A percentile compares a stretch with the other conserved stretches of the same genome.
Conservation (phyloP, 2,888 invertebrate genomes). For the Lasioglossum malachurum region DNA sequence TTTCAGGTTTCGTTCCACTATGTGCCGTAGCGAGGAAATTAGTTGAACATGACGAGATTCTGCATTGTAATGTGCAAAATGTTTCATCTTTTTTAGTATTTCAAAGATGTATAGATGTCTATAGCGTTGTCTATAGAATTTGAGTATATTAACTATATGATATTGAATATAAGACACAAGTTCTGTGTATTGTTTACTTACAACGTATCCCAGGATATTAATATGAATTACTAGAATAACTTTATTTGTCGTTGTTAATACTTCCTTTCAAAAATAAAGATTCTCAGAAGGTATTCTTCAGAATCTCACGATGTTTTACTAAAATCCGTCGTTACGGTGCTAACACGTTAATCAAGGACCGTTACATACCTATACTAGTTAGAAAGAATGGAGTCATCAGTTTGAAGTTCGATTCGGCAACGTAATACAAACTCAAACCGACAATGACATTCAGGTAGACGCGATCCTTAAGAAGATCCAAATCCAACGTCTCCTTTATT, state of each 20-base stretch:
- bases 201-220: background rate
- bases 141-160: no score
- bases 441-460: constrained; percentile 76
- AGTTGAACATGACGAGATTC: background rate
- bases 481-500: constrained; percentile 67
- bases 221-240: background rate
- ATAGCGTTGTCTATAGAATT: background rate
- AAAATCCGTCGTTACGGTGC: constrained; percentile 58
- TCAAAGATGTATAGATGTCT: background rate
- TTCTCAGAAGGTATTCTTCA: background rate
- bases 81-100: background rate
- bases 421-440: constrained; percentile 85
- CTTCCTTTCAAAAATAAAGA: background rate
- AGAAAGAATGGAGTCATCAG: constrained; percentile 85
- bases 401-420: constrained; percentile 85
- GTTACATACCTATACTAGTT: constrained; percentile 78
- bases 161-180: background rate
- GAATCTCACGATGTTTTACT: constrained; percentile 20
- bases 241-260: background rate
- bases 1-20: constrained; percentile 46
- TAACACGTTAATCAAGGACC: constrained; percentile 12
- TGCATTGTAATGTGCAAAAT: background rate
- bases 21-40: constrained; percentile 63
- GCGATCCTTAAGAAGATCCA: constrained; percentile 73
- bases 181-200: background rate